Evolutionary conservation across 1,140 invertebrate species (phyloP), one percentile per base, ranked within the genome.

Genomic region (Argopecten irradians): DNA sequence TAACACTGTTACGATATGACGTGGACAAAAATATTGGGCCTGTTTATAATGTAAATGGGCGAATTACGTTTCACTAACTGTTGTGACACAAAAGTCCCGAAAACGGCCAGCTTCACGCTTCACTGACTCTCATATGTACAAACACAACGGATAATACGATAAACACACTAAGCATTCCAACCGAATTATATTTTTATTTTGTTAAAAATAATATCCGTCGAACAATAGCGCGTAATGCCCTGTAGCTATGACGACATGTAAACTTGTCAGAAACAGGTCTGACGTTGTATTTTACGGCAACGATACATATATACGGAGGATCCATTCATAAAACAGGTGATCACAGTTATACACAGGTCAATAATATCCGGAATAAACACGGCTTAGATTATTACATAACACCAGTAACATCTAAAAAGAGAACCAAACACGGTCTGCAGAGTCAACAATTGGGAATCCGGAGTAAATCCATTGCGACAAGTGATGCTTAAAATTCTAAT

Each of bases 151-250:
- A 71, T 71, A 16, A 71, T 71, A 3, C 55, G 55, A 28, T 16
- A 71, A 71, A 7, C 22, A 28, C 55, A 71, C 55, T 28, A n/a
- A 11, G 55, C 22, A 71, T 71, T 71, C 55, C 55, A 71, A 71
- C 55, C 55, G 55, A 71, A 71, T 71, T 71, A 71, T n/a, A 28
- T 71, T 71, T 71, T 71, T 71, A 71, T 71, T 71, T 71, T 71
- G 55, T 71, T 71, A 71, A 71, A 71, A 71, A n/a, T 71, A 71
- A 71, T 71, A 71, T n/a, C 28, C 55, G 8, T 16, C 55, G 14
- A 71, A 71, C 55, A 71, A 71, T 71, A 71, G 55, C 55, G 1
- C 22, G 55, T 71, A 71, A 71, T 71, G 55, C n/a, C 55, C 16
- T 28, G 55, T 71, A 71, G 55, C 55, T 71, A 71, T 71, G 55